Conservation (phyloP, 2,113 vertebrate species). For the Oryzias javanicus region DNA sequence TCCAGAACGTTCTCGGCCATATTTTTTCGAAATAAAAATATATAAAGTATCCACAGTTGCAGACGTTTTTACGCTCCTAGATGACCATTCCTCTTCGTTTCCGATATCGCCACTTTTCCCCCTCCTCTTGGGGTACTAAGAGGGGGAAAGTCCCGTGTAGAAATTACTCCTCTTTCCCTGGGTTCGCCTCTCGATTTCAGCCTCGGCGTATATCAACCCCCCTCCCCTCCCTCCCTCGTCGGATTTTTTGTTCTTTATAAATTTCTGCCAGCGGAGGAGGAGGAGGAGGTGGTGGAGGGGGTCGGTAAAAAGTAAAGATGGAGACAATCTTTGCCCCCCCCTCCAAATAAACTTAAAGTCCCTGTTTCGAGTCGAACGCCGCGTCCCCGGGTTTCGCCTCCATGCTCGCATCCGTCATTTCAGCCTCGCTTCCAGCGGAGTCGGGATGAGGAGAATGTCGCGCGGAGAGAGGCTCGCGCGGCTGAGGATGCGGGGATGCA, state of each 20-base stretch:
- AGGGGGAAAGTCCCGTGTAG: slow-evolving; percentile 82
- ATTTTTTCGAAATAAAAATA: slow-evolving; percentile 87
- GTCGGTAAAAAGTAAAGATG: slow-evolving; percentile 73
- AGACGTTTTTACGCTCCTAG: slow-evolving; percentile 70
- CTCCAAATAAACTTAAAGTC: slow-evolving; percentile 71
- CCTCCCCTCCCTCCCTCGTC: slow-evolving; percentile 78
- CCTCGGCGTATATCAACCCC: slow-evolving; percentile 80
- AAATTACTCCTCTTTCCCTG: slow-evolving; percentile 81
- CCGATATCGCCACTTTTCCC: slow-evolving; percentile 81
- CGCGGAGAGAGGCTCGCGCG: slow-evolving; percentile 61
- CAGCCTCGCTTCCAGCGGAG: slow-evolving; percentile 69
- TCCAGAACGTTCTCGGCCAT: slow-evolving; percentile 99
- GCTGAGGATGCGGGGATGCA: slow-evolving; percentile 59
- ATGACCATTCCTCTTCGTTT: slow-evolving; percentile 64
- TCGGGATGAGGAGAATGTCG: slow-evolving; percentile 72
- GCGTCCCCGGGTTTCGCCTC: slow-evolving; percentile 54
- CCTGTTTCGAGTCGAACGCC: slow-evolving; percentile 61
- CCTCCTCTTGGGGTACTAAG: slow-evolving; percentile 81
- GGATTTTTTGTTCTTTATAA: slow-evolving; percentile 83
- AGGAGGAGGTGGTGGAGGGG: slow-evolving; percentile 76
- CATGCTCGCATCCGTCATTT: slow-evolving; percentile 71
- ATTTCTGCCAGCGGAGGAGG: slow-evolving; percentile 80
- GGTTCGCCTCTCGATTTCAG: slow-evolving; percentile 83
- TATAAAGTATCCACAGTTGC: slow-evolving; percentile 78
- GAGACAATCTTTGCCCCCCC: slow-evolving; percentile 65